Conservation (phyloP, 2,888 invertebrate genomes). For the Noctuana brunneofusca region DNA sequence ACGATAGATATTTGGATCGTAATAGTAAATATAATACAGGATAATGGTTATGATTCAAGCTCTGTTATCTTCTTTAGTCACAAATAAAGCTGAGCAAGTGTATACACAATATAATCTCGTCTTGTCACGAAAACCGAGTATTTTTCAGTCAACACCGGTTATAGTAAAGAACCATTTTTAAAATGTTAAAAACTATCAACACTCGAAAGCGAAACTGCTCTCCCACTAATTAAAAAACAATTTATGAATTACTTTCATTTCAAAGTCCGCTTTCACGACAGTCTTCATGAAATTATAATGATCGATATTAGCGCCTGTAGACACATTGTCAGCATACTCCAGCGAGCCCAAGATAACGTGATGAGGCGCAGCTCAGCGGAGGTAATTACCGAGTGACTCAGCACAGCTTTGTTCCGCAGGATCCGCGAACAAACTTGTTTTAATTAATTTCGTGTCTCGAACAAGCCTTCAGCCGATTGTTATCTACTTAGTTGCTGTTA, state of each 20-base stretch:
- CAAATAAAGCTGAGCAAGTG: too few relatives aligned
- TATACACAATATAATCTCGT: too few relatives aligned
- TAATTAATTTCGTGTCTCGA: constrained; percentile 83
- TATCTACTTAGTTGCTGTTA: constrained; percentile 82
- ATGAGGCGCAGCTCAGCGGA: constrained; percentile 68
- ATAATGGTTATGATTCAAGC: too few relatives aligned
- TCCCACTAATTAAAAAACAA: too few relatives aligned
- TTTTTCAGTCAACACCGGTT: too few relatives aligned
- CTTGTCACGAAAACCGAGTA: too few relatives aligned
- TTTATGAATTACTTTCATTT: neutral
- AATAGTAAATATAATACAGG: too few relatives aligned
- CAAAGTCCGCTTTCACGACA: neutral
- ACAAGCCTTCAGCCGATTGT: constrained; percentile 81
- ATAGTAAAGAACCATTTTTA: too few relatives aligned
- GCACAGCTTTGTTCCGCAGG: constrained; percentile 80
- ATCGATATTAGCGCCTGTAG: constrained; percentile 19
- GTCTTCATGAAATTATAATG: constrained; percentile 13
- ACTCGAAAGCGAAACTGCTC: too few relatives aligned
- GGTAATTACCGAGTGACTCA: constrained; percentile 82
- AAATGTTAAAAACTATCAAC: too few relatives aligned
- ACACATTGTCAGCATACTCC: constrained; percentile 45
- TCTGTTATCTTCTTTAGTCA: too few relatives aligned
- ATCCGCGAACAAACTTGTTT: constrained; percentile 83
- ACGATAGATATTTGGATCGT: too few relatives aligned
- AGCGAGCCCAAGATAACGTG: constrained; percentile 68